Conservation (phyloP, 2,888 invertebrate genomes). For the Tetragonisca angustula region DNA sequence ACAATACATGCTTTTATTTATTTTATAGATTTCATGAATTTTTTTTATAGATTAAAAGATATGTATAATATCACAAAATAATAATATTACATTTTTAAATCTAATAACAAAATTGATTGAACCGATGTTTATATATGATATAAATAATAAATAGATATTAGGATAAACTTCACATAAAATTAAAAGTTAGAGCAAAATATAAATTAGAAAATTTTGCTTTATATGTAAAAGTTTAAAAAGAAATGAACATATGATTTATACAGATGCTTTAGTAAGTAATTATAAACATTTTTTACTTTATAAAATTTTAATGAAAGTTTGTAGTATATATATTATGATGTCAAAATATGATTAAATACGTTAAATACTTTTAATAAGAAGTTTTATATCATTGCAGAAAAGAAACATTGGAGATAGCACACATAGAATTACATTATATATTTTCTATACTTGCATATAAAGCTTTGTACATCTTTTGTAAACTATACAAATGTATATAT, state of each 20-base stretch:
- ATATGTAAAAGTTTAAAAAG: slow-evolving; percentile 3
- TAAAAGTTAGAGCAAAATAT: not conserved
- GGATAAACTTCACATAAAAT: not conserved
- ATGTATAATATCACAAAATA: slow-evolving; percentile 23
- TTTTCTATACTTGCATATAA: slow-evolving; percentile 13
- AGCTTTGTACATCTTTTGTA: slow-evolving; percentile 16
- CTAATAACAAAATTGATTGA: not conserved
- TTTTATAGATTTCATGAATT: slow-evolving; percentile 25
- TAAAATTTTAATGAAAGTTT: slow-evolving; percentile 19
- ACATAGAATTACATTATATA: slow-evolving; percentile 3
- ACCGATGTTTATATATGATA: not conserved
- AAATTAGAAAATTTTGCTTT: not conserved
- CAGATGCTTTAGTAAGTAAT: not conserved
- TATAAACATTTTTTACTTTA: slow-evolving; percentile 11
- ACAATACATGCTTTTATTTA: slow-evolving; percentile 31
- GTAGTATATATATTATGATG: not conserved
- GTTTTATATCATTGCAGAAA: slow-evolving; percentile 9
- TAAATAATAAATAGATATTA: slow-evolving; percentile 5
- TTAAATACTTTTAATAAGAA: slow-evolving; percentile 1
- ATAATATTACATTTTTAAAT: slow-evolving; percentile 15
- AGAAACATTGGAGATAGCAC: slow-evolving; percentile 5
- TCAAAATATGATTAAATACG: slow-evolving; percentile 3
- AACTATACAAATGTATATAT: slow-evolving; percentile 16
- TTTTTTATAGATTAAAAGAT: slow-evolving; percentile 36
- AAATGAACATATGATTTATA: slow-evolving; percentile 23